Evolutionary conservation across 2,888 invertebrate species (phyloP), one percentile per base, ranked within the genome.

Genomic region (Drosophila imparisetae): DNA sequence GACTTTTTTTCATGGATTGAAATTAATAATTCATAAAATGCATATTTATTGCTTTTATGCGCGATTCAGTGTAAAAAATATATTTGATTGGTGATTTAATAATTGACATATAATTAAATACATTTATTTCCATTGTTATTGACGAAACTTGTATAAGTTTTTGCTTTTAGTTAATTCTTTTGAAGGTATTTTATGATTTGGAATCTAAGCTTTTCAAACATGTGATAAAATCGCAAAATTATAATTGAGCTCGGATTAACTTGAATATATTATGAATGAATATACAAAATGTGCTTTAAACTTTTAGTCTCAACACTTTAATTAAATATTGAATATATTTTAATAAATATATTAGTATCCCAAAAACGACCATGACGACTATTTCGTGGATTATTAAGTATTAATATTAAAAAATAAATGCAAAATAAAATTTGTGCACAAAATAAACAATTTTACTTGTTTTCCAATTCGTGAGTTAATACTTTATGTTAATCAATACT

Each of bases 31-130:
- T 63, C 45, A 29, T 55, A 24, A 54, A 62, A 73, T 62, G 61
- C 45, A 71, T 74, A 55, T 66, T 59, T 58, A 55, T 54, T 48
- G 40, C 2, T 45, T 53, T 72, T 70, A 64, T 59, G 69, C 66
- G 53, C 21, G 18, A 24, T 24, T 40, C 5, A 3, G 4, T 32
- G 45, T 45, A 32, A 38, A 66, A 52, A 52, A 10, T 21, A n/a
- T 2, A 50, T 29, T 52, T 68, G 38, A 48, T 52, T 34, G 29
- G 10, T 38, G 21, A 11, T 32, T 48, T 40, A 42, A 36, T 38
- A 38, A n/a, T 54, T 66, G 29, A 38, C 30, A 49, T 40, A 15
- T 60, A 54, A 54, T 69, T 42, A 40, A 24, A 27, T 30, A 29
- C 7, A 27, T 57, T 27, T 21, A 53, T 42, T 40, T 18, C n/a